phyloP scores from a whole-genome alignment of 1,140 invertebrate species.

The Eriosoma lanigerum region DNA sequence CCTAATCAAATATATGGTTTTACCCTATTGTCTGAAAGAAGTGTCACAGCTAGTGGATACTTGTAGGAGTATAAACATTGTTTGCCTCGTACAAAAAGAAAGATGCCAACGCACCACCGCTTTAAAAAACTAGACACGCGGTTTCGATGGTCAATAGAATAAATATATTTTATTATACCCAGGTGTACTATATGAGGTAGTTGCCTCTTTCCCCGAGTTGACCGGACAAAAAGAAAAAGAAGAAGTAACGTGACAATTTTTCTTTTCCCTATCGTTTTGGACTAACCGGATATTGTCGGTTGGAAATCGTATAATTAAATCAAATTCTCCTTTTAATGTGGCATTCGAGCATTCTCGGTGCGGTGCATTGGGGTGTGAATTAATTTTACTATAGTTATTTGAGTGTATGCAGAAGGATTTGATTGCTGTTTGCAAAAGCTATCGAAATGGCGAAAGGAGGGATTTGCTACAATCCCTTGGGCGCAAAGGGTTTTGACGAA shows the following conservation, averaged over 20 bases:
- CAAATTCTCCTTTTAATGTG: not conserved
- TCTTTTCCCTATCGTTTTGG: not conserved
- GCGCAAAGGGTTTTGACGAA: conserved; percentile 14
- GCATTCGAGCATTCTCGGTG: not conserved
- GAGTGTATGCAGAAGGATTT: conserved; percentile 12
- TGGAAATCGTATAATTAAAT: not conserved
- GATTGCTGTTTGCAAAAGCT: conserved; percentile 31
- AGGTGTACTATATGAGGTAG: too few relatives aligned
- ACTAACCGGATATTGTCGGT: not conserved
- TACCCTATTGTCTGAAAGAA: too few relatives aligned
- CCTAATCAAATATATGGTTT: too few relatives aligned
- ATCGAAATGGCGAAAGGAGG: not conserved
- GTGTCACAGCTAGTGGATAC: too few relatives aligned
- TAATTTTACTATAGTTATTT: conserved; percentile 20
- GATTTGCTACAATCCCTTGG: not conserved
- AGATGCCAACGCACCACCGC: not conserved
- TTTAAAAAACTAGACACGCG: too few relatives aligned
- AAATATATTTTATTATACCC: too few relatives aligned
- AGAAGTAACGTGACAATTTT: too few relatives aligned
- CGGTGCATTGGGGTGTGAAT: conserved; percentile 2
- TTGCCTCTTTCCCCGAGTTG: too few relatives aligned
- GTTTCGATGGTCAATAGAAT: too few relatives aligned
- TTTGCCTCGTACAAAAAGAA: too few relatives aligned
- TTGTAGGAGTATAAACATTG: too few relatives aligned
- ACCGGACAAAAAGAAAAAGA: too few relatives aligned